These are phyloP conservation scores for Oxygymnocypris stewartii DNA, from an alignment of 2,113 vertebrate genomes.

Conservation along the genomic window DNA sequence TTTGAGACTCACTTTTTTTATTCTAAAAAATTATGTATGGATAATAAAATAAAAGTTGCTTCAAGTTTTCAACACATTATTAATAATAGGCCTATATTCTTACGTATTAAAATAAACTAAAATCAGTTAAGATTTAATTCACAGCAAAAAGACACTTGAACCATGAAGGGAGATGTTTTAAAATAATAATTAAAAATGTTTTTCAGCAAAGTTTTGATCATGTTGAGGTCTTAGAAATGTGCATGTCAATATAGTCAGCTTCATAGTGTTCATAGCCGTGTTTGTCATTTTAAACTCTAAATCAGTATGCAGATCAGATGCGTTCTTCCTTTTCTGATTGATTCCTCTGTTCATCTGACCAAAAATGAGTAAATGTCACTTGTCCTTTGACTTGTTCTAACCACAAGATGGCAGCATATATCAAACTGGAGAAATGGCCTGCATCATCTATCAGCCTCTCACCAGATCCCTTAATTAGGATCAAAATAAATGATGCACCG, in stretches of 20 bases:
- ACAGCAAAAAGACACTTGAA: too few species aligned
- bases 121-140: too few species aligned
- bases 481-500: background rate
- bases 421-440: background rate
- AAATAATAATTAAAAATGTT: background rate
- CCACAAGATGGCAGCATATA: constrained; percentile 61
- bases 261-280: background rate
- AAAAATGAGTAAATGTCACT: background rate
- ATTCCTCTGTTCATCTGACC: background rate
- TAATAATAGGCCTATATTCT: too few species aligned
- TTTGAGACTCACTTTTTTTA: background rate
- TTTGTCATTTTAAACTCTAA: background rate
- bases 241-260: background rate
- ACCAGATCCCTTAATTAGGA: background rate
- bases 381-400: background rate
- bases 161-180: too few species aligned
- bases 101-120: too few species aligned
- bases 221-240: background rate
- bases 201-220: background rate
- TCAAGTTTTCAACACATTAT: too few species aligned
- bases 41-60: background rate
- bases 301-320: background rate
- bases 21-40: too few species aligned
- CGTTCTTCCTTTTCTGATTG: background rate
- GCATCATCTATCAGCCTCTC: background rate